These are phyloP conservation scores for Trypoxylon attenuatum DNA, from an alignment of 2,888 invertebrate genomes.

Conservation along the genomic window DNA sequence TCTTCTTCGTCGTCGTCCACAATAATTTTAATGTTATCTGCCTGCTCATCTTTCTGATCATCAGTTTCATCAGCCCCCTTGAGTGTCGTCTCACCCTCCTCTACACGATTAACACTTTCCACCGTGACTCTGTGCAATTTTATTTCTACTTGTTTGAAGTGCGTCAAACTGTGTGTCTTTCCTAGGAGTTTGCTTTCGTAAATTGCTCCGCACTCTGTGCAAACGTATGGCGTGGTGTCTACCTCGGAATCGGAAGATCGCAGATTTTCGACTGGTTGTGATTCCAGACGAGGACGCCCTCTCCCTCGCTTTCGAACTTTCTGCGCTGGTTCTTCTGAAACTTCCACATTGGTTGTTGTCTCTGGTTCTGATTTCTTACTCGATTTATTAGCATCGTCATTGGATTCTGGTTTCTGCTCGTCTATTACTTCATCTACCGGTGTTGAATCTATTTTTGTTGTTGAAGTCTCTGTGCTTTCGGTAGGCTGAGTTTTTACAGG, in stretches of 20 bases:
- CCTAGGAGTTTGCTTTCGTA: conserved; percentile 59
- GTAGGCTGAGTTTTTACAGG: too few relatives aligned
- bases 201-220: conserved; percentile 52
- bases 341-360: too few relatives aligned
- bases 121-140: conserved; percentile 54
- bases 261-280: not conserved
- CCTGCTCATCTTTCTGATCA: not conserved
- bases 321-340: too few relatives aligned
- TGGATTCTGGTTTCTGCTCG: too few relatives aligned
- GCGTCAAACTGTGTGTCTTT: conserved; percentile 62
- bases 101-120: too few relatives aligned
- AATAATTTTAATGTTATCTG: not conserved
- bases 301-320: too few relatives aligned
- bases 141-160: conserved; percentile 61
- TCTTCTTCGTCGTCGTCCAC: not conserved
- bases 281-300: not conserved
- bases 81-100: too few relatives aligned
- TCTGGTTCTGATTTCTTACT: too few relatives aligned
- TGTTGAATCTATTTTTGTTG: too few relatives aligned
- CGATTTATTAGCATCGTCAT: too few relatives aligned
- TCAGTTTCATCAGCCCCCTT: not conserved
- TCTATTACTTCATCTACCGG: too few relatives aligned
- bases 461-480: too few relatives aligned
- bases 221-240: conserved; percentile 6
- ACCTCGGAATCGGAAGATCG: not conserved